Evolutionary conservation across 2,113 vertebrate species (phyloP).

Genomic region (Pogona vitticeps): DNA sequence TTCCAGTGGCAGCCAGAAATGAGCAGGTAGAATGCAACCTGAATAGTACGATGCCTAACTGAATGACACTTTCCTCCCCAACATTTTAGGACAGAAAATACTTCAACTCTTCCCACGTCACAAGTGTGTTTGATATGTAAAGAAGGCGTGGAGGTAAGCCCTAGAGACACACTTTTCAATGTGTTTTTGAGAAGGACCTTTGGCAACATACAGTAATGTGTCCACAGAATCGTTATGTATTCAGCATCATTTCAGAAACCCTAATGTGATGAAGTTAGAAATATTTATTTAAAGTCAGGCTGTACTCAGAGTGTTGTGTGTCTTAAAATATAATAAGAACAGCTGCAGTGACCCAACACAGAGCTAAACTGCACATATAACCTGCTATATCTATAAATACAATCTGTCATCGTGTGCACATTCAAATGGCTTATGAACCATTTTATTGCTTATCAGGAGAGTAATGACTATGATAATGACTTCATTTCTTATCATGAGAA

Average conservation of each 20-base stretch:
- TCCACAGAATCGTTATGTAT: neutral
- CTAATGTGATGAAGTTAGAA: neutral
- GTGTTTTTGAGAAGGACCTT: slow-evolving; percentile 1
- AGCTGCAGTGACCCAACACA: neutral
- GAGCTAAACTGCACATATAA: neutral
- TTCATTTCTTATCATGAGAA: too few relatives aligned
- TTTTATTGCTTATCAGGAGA: neutral
- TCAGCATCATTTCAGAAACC: neutral
- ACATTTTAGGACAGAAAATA: slow-evolving; percentile 42
- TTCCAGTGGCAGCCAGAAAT: neutral
- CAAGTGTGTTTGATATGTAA: slow-evolving; percentile 45
- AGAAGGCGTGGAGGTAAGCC: slow-evolving; percentile 58
- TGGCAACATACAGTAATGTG: slow-evolving; percentile 5
- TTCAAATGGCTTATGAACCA: neutral
- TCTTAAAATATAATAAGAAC: neutral
- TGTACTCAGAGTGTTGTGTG: neutral
- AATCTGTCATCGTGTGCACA: neutral
- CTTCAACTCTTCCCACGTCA: slow-evolving; percentile 6
- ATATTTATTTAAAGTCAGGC: neutral
- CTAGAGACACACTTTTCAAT: rapidly evolving
- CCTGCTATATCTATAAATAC: neutral
- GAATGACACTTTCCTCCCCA: slow-evolving; percentile 20
- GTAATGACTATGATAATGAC: neutral
- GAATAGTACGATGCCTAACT: neutral
- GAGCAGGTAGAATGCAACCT: neutral